A percentile compares a stretch with the other conserved stretches of the same genome.
Evolutionary conservation across 2,888 invertebrate species (phyloP).

Genomic region (Eristalis arbustorum): DNA sequence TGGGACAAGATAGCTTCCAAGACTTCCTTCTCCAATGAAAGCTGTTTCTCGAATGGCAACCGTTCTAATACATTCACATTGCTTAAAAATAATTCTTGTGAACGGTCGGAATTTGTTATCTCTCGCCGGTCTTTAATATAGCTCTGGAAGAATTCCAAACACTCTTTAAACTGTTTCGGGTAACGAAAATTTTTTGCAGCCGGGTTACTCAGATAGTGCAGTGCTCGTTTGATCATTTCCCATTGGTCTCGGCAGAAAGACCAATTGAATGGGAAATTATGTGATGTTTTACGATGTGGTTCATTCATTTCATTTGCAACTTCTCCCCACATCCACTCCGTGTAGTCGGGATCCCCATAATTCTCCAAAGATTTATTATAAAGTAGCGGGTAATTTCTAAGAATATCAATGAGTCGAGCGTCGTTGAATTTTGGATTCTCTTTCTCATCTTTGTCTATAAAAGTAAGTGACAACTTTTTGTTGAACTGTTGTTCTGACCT

Average conservation of each 20-base stretch:
- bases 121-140: conserved; percentile 48
- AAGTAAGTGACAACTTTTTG: conserved; percentile 38
- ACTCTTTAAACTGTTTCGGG: conserved; percentile 49
- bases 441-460: conserved; percentile 56
- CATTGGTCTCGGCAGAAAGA: conserved; percentile 46
- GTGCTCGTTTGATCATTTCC: conserved; percentile 39
- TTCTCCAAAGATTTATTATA: conserved; percentile 60
- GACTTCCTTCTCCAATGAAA: conserved; percentile 44
- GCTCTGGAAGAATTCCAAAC: conserved; percentile 59
- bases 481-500: neutral
- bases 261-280: conserved; percentile 54
- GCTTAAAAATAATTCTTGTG: conserved; percentile 35
- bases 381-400: conserved; percentile 52
- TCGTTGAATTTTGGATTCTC: conserved; percentile 62
- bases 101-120: conserved; percentile 24
- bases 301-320: conserved; percentile 63
- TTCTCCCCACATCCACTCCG: conserved; percentile 65
- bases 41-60: conserved; percentile 52
- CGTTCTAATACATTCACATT: conserved; percentile 24
- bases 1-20: conserved; percentile 39
- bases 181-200: conserved; percentile 57
- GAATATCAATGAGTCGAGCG: conserved; percentile 48
- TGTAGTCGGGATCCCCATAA: conserved; percentile 58
- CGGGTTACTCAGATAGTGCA: conserved; percentile 53
- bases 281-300: conserved; percentile 44